phyloP scores from a whole-genome alignment of 2,797 vertebrate genomes.

The Trichosurus vulpecula region DNA sequence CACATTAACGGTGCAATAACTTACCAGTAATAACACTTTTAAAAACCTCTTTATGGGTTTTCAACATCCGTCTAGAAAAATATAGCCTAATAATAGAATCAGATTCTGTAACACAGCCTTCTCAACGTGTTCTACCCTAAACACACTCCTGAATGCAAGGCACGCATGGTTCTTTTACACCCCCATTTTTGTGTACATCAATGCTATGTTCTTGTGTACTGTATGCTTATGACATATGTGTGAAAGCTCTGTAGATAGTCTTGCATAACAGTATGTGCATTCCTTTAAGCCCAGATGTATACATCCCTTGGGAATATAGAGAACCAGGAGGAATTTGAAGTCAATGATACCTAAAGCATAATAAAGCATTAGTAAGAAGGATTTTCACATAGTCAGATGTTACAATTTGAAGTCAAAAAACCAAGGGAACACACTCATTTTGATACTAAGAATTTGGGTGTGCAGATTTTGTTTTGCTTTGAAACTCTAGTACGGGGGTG shows the following conservation, averaged over 20 bases:
- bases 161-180: constrained; percentile 52
- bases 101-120: constrained; percentile 67
- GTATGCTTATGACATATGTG: constrained; percentile 23
- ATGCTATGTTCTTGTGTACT: constrained; percentile 43
- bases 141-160: constrained; percentile 51
- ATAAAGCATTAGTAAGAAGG: neutral
- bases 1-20: constrained; percentile 73
- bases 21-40: constrained; percentile 78
- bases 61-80: constrained; percentile 79
- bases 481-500: neutral
- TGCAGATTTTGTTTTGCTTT: neutral
- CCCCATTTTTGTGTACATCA: constrained; percentile 41
- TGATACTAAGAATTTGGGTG: neutral
- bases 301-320: neutral
- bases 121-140: constrained; percentile 67
- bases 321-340: neutral
- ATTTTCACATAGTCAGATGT: neutral
- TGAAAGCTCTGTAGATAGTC: neutral
- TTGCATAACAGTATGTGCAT: neutral
- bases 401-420: neutral
- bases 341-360: neutral
- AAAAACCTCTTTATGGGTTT: constrained; percentile 77
- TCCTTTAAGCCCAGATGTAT: neutral
- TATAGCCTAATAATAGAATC: constrained; percentile 68
- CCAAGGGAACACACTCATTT: neutral